Conservation (phyloP, 64 coral and sea anemone species). For the Dendrophyllia cribrosa region DNA sequence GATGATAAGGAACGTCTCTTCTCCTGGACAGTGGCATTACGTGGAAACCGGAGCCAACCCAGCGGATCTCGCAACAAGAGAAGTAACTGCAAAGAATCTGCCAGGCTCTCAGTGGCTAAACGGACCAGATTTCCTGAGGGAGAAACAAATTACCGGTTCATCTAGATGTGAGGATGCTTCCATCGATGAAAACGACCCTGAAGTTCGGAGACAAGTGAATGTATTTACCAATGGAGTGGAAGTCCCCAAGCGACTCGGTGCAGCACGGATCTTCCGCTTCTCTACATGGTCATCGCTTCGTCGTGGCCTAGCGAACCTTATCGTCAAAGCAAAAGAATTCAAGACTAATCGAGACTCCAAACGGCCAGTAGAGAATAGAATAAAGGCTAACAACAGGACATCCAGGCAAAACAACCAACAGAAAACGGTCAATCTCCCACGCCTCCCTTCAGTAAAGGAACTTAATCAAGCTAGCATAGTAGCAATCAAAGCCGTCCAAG, state of each 20-base stretch:
- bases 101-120: slow-evolving; percentile 16
- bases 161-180: background rate
- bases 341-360: background rate
- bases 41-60: slow-evolving; percentile 17
- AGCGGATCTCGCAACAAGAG: slow-evolving; percentile 46
- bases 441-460: too few species aligned
- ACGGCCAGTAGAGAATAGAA: too few species aligned
- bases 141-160: background rate
- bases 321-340: background rate
- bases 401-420: too few species aligned
- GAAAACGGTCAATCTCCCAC: too few species aligned
- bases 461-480: too few species aligned
- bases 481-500: too few species aligned
- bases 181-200: slow-evolving; percentile 36
- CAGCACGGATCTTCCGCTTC: background rate
- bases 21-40: slow-evolving; percentile 56
- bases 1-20: background rate
- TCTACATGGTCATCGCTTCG: background rate
- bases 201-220: background rate
- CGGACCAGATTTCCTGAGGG: slow-evolving; percentile 46
- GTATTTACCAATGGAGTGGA: background rate
- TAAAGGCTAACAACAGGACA: too few species aligned
- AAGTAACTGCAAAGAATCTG: background rate
- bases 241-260: background rate
- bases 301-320: background rate